These are phyloP conservation scores for Megalops atlanticus DNA, from an alignment of 2,113 vertebrate species.

Conservation along the genomic window DNA sequence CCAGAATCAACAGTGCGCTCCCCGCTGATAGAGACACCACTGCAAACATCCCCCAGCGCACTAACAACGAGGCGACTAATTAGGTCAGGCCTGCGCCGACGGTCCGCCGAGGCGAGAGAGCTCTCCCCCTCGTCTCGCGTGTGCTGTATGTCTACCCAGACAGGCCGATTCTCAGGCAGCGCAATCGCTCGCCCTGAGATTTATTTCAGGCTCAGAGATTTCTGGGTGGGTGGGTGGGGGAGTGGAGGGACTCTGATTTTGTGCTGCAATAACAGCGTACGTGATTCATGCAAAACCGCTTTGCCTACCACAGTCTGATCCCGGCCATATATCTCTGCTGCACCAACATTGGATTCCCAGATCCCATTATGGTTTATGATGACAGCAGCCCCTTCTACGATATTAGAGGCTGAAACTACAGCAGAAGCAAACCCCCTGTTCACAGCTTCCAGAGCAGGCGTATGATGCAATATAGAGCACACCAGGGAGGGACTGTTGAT, in stretches of 20 bases:
- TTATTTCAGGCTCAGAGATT: not conserved
- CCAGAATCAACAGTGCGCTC: slow-evolving; percentile 52
- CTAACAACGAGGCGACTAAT: slow-evolving; percentile 30
- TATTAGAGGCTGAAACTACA: not conserved
- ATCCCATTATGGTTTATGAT: not conserved
- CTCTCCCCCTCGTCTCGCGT: not conserved
- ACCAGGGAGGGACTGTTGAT: not conserved
- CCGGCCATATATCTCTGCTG: not conserved
- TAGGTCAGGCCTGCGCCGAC: slow-evolving; percentile 16
- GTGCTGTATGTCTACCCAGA: not conserved
- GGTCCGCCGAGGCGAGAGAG: slow-evolving; percentile 8
- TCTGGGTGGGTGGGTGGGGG: no score
- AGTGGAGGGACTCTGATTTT: not conserved
- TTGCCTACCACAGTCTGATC: not conserved
- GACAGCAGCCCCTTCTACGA: not conserved
- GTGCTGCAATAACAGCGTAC: not conserved
- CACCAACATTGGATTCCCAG: not conserved
- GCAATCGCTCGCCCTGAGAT: not conserved
- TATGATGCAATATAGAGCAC: not conserved
- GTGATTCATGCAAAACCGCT: not conserved
- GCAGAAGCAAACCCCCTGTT: not conserved
- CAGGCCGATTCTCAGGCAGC: not conserved
- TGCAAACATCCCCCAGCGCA: slow-evolving; percentile 35
- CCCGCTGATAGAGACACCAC: slow-evolving; percentile 29
- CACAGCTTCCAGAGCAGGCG: not conserved